Evolutionary conservation across 1,140 invertebrate genomes (phyloP).

Genomic region (Meloidogyne chitwoodi): DNA sequence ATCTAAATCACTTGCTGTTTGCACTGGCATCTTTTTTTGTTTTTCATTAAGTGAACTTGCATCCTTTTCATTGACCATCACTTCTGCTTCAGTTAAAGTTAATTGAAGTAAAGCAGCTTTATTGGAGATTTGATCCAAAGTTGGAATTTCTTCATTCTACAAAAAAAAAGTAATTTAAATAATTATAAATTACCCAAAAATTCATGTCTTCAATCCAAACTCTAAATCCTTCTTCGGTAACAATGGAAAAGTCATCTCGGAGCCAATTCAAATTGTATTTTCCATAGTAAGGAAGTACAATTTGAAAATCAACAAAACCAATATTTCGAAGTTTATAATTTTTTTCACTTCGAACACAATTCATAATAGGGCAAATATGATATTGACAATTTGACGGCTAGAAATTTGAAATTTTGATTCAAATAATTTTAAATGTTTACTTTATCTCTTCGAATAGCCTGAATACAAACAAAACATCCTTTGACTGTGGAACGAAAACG

Average conservation of each 20-base stretch:
- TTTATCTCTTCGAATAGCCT: constrained; percentile 5
- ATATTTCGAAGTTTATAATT: neutral
- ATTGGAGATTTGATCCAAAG: neutral
- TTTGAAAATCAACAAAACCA: neutral
- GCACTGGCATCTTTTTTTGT: neutral
- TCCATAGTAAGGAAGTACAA: constrained; percentile 13
- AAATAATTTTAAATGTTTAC: neutral
- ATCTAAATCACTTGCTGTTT: constrained; percentile 6
- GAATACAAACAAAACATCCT: constrained; percentile 17
- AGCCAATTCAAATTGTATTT: constrained; percentile 12
- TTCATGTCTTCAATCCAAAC: constrained; percentile 12
- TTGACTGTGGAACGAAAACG: neutral
- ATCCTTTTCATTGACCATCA: constrained; percentile 4
- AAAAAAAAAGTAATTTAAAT: neutral
- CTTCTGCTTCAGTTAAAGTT: constrained; percentile 4
- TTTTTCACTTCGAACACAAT: neutral
- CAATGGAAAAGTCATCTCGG: neutral
- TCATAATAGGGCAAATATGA: neutral
- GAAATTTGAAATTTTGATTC: neutral
- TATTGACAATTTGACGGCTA: constrained; percentile 10
- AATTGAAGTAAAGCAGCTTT: constrained; percentile 14
- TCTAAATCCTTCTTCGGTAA: constrained; percentile 13
- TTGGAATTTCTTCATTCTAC: constrained; percentile 13
- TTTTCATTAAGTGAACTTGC: neutral
- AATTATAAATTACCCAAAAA: neutral